Evolutionary conservation across 2,113 vertebrate species (phyloP).

Genomic region (Pandion haliaetus): DNA sequence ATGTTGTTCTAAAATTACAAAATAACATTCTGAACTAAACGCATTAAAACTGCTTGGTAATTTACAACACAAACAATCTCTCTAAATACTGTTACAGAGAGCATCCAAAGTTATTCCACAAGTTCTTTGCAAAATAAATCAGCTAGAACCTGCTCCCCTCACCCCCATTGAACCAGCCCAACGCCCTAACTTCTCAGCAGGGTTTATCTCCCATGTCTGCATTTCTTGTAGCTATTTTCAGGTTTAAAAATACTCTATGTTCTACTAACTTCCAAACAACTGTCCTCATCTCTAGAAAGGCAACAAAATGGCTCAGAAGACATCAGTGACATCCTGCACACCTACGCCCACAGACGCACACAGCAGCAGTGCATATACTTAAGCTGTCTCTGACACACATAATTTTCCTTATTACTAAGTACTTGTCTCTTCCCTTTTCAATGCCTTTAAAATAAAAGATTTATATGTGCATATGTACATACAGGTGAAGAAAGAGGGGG

Average conservation of each 20-base stretch:
- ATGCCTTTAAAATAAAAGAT: background rate
- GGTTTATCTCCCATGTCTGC: background rate
- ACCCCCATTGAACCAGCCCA: background rate
- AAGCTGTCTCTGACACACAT: constrained; percentile 54
- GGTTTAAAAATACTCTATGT: constrained; percentile 35
- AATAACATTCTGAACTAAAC: background rate
- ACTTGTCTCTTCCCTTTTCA: constrained; percentile 10
- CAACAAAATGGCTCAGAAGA: constrained; percentile 42
- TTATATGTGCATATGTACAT: background rate
- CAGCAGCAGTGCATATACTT: constrained; percentile 40
- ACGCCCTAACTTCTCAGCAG: background rate
- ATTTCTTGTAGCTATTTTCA: background rate
- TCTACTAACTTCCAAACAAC: constrained; percentile 55
- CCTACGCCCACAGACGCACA: background rate
- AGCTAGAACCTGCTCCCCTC: background rate
- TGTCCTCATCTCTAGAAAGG: constrained; percentile 47
- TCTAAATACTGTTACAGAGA: background rate
- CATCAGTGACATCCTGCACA: constrained; percentile 55
- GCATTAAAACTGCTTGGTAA: background rate
- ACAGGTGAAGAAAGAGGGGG: background rate
- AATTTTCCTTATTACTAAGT: constrained; percentile 48
- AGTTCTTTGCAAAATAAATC: background rate
- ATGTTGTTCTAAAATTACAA: background rate
- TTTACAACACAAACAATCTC: background rate
- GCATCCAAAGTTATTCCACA: background rate